phyloP scores from a whole-genome alignment of 1,140 invertebrate species.

The Calycopis cecrops region DNA sequence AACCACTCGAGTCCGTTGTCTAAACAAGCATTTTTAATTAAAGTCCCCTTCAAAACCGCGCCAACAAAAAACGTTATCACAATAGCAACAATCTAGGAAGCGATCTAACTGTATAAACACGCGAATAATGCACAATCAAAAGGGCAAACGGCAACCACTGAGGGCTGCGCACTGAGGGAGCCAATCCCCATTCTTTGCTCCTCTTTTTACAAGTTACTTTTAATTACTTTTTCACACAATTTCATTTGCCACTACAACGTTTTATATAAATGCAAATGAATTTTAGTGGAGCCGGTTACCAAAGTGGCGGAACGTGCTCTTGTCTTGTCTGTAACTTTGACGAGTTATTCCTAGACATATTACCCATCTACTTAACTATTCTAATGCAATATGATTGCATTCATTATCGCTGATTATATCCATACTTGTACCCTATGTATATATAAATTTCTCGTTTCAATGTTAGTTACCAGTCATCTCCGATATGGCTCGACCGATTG shows the following conservation, averaged over 20 bases:
- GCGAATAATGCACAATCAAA: conserved; percentile 72
- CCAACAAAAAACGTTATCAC: conserved; percentile 64
- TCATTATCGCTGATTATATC: too few relatives aligned
- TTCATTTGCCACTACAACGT: conserved; percentile 15
- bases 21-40: conserved; percentile 70
- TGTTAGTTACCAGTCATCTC: too few relatives aligned
- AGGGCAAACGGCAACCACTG: conserved; percentile 58
- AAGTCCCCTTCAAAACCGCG: conserved; percentile 63
- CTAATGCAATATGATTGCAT: too few relatives aligned
- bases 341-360: too few relatives aligned
- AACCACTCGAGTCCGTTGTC: conserved; percentile 34
- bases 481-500: too few relatives aligned
- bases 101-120: conserved; percentile 73
- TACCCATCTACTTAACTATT: too few relatives aligned
- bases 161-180: conserved; percentile 32
- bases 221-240: conserved; percentile 46
- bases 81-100: conserved; percentile 72
- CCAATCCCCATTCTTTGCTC: conserved; percentile 22
- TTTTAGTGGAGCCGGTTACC: neutral
- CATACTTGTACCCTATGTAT: too few relatives aligned
- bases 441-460: too few relatives aligned
- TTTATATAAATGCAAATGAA: neutral
- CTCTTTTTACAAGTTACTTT: conserved; percentile 52
- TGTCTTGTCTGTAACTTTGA: too few relatives aligned
- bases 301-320: neutral